A percentile compares a stretch with the other conserved stretches of the same genome.
These are phyloP conservation scores for Hartigia nigra DNA, from an alignment of 2,888 invertebrate species.

Conservation along the genomic window DNA sequence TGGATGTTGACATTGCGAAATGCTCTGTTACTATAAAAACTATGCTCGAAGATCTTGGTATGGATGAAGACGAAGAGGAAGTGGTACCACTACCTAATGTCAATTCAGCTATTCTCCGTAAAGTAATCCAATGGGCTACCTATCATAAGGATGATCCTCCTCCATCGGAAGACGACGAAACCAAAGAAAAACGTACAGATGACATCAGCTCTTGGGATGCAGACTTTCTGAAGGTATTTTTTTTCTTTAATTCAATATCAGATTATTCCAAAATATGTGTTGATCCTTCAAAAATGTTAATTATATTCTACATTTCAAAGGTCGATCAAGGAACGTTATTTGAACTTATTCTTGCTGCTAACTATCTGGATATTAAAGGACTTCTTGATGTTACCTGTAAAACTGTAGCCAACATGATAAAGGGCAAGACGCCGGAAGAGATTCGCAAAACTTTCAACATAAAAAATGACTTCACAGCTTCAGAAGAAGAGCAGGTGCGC, in stretches of 20 bases:
- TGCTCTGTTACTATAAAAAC: constrained; percentile 98
- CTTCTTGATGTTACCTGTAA: constrained; percentile 98
- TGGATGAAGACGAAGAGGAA: constrained; percentile 94
- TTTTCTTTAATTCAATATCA: background rate
- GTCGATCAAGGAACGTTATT: constrained; percentile 97
- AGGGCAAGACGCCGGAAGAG: constrained; percentile 97
- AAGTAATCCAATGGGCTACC: constrained; percentile 93
- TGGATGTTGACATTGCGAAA: constrained; percentile 96
- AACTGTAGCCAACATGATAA: constrained; percentile 98
- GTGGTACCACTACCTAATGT: constrained; percentile 97
- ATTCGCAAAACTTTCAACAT: constrained; percentile 97
- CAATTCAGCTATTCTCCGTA: constrained; percentile 94
- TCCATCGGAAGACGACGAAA: constrained; percentile 96
- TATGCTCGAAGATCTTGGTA: constrained; percentile 94
- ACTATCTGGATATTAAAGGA: constrained; percentile 96
- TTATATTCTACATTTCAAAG: constrained; percentile 34
- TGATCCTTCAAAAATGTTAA: background rate
- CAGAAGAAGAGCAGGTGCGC: constrained; percentile 98
- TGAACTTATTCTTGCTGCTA: constrained; percentile 95
- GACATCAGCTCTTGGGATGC: constrained; percentile 99
- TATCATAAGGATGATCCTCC: constrained; percentile 97
- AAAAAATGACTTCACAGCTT: constrained; percentile 94
- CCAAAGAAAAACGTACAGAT: constrained; percentile 97
- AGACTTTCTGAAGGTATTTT: constrained; percentile 88
- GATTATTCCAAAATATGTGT: background rate